These are phyloP conservation scores for Numenius arquata DNA, from an alignment of 2,113 vertebrate genomes.

Conservation along the genomic window DNA sequence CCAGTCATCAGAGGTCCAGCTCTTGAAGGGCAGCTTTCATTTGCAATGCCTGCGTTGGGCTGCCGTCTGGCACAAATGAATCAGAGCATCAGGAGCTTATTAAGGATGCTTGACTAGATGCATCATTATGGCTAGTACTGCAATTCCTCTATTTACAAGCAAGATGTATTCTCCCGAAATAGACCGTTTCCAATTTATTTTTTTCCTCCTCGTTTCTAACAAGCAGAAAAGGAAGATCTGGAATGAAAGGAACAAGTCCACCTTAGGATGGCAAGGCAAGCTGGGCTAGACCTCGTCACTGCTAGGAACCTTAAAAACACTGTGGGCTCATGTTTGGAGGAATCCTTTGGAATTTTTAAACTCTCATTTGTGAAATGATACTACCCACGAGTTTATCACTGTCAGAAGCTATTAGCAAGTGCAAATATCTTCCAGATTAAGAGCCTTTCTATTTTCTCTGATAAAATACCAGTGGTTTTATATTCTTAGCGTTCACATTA, in stretches of 20 bases:
- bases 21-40: not conserved
- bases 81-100: not conserved
- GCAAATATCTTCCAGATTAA: not conserved
- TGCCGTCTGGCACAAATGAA: not conserved
- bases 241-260: not conserved
- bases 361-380: constrained; percentile 21
- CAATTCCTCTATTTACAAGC: not conserved
- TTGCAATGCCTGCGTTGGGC: not conserved
- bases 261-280: not conserved
- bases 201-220: not conserved
- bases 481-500: not conserved
- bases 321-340: not conserved
- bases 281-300: not conserved
- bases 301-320: not conserved
- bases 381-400: not conserved
- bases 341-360: constrained; percentile 41
- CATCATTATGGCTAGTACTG: not conserved
- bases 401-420: not conserved
- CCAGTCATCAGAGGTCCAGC: not conserved
- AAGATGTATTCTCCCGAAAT: not conserved
- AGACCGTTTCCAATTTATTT: not conserved
- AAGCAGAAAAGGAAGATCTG: not conserved
- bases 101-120: not conserved
- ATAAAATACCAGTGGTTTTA: not conserved
- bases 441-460: not conserved